These are phyloP conservation scores for Clitarchus hookeri DNA, from an alignment of 2,888 invertebrate species.

Conservation along the genomic window DNA sequence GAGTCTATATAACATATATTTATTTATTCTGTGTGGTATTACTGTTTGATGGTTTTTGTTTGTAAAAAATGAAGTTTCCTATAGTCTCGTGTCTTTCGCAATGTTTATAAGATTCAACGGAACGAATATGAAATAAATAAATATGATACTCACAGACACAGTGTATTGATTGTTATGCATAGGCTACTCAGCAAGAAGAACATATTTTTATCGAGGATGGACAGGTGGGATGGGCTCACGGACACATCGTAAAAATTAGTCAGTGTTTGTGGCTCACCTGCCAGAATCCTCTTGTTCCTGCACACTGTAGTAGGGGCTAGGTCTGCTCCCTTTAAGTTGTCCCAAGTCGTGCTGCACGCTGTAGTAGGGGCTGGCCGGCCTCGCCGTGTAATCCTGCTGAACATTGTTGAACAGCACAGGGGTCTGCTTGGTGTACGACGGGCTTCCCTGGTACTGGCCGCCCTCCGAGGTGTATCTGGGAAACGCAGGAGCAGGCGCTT, in stretches of 20 bases:
- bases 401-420: constrained; percentile 28
- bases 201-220: neutral
- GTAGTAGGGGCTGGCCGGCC: constrained; percentile 29
- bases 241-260: too few relatives aligned
- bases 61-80: too few relatives aligned
- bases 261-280: neutral
- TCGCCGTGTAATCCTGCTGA: constrained; percentile 31
- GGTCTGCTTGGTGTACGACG: constrained; percentile 26
- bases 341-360: constrained; percentile 45
- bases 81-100: too few relatives aligned
- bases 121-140: too few relatives aligned
- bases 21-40: too few relatives aligned
- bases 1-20: too few relatives aligned
- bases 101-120: too few relatives aligned
- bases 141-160: too few relatives aligned
- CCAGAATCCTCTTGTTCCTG: constrained; percentile 50
- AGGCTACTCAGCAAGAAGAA: too few relatives aligned
- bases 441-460: constrained; percentile 18
- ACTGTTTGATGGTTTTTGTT: too few relatives aligned
- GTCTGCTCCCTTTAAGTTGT: constrained; percentile 48
- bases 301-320: constrained; percentile 43
- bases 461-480: constrained; percentile 42
- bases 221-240: neutral
- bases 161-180: too few relatives aligned
- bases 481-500: constrained; percentile 37